phyloP scores from a whole-genome alignment of 2,113 vertebrate species.

The Callorhinus ursinus region DNA sequence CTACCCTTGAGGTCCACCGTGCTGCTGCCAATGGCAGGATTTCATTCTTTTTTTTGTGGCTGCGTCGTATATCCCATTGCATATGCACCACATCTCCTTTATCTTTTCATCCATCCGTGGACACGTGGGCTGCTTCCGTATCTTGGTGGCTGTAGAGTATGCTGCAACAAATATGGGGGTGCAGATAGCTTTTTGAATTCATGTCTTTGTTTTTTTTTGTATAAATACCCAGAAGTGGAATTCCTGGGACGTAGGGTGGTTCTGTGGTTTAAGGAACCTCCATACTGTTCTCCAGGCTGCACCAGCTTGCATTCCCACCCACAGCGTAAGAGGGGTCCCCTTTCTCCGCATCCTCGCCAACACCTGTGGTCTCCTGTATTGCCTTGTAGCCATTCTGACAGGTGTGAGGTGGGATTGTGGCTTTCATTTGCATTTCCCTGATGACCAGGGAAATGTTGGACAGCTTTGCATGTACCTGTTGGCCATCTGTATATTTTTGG shows the following conservation, averaged over 20 bases:
- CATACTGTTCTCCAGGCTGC: accelerated
- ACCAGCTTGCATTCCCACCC: accelerated
- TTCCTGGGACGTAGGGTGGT: accelerated
- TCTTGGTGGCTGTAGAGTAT: accelerated
- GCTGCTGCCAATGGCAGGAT: accelerated
- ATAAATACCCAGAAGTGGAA: background rate
- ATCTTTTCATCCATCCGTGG: background rate
- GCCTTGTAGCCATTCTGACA: background rate
- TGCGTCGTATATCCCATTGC: accelerated
- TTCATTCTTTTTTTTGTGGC: background rate
- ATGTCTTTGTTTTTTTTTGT: background rate
- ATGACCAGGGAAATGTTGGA: too few species aligned
- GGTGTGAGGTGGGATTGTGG: background rate
- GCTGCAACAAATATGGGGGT: background rate
- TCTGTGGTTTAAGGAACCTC: too few species aligned
- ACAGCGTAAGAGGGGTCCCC: accelerated
- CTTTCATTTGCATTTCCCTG: background rate
- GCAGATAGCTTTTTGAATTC: accelerated
- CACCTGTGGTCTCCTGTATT: accelerated
- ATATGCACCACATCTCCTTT: accelerated
- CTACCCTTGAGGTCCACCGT: accelerated
- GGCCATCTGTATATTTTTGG: background rate
- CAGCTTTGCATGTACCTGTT: background rate
- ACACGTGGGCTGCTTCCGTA: background rate
- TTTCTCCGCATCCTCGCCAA: background rate